A percentile compares a stretch with the other conserved stretches of the same genome.
These are phyloP conservation scores for Microchrysa polita DNA, from an alignment of 2,888 invertebrate species.

Conservation along the genomic window DNA sequence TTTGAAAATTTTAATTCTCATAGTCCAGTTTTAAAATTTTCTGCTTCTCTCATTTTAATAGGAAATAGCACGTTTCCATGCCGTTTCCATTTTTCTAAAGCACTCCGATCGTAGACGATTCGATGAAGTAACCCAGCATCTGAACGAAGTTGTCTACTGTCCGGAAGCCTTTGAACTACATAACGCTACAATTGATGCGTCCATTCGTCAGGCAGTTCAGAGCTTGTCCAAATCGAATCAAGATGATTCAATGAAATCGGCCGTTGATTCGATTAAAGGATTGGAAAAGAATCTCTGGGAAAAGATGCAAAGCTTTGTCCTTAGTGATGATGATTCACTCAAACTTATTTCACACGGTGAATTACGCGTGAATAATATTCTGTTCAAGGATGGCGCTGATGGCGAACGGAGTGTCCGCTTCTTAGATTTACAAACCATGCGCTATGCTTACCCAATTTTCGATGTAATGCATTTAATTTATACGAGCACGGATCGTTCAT, in stretches of 20 bases:
- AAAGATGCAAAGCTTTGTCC: slow-evolving; percentile 56
- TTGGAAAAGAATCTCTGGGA: slow-evolving; percentile 56
- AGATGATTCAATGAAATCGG: slow-evolving; percentile 57
- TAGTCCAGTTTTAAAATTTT: neutral
- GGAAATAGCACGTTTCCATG: slow-evolving; percentile 61
- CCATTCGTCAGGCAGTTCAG: slow-evolving; percentile 58
- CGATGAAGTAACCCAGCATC: slow-evolving; percentile 52
- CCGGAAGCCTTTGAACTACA: slow-evolving; percentile 56
- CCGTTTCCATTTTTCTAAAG: slow-evolving; percentile 60
- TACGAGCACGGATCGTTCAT: slow-evolving; percentile 60
- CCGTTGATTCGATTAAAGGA: slow-evolving; percentile 57
- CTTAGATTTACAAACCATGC: slow-evolving; percentile 62
- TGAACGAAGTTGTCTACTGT: slow-evolving; percentile 61
- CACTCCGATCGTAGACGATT: slow-evolving; percentile 55
- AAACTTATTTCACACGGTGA: slow-evolving; percentile 62
- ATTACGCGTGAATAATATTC: slow-evolving; percentile 62
- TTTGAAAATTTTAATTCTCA: slow-evolving; percentile 19
- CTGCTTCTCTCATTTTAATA: slow-evolving; percentile 50
- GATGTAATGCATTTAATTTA: slow-evolving; percentile 62
- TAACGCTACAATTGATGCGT: slow-evolving; percentile 54
- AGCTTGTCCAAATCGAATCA: slow-evolving; percentile 58
- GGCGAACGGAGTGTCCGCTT: slow-evolving; percentile 56
- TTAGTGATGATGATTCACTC: slow-evolving; percentile 51
- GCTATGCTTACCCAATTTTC: slow-evolving; percentile 60
- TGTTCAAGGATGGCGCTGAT: slow-evolving; percentile 55